Base-by-base conservation (phyloP, 2,113 vertebrate species). In the Genyomyrus donnyi region DNA sequence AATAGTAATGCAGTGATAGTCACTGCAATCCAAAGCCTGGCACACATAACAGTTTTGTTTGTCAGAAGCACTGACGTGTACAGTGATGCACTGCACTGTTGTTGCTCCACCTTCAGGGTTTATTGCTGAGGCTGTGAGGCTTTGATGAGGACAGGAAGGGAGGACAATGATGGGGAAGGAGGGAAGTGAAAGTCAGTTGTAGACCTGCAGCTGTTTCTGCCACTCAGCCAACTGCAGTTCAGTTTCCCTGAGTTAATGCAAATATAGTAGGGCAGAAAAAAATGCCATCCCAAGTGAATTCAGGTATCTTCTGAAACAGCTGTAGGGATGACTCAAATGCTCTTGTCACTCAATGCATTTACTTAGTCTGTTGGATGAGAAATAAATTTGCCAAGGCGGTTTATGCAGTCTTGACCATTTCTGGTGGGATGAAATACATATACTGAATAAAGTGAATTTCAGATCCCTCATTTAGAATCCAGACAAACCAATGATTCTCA, bases 191-290 rank as follows among this genome's bases (percentile, higher is more conserved):
- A 85, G 13, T 27, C 19, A 88, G 39, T n/a, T 46, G 90, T 97
- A 97, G 96, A 88, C 5, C 2, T 17, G 91, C 97, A 97, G 96
- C 97, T 99, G 98, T 85, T 90, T 92, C 94, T 95, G 95, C 96
- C 97, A 88, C 0, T 98, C 96, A 91, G 0, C 1, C n/a, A 83
- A 35, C 89, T 52, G 90, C 88, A 89, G 90, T 80, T 13, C 49
- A 66, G 86, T 88, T 83, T 87, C 89, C 89, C 91, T 48, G 58
- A 62, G 89, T 89, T 49, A 74, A 66, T 52, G 90, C 90, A 89
- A 90, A 89, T 53, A 21, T 35, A 53, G 49, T 13, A 5, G 50
- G 84, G n/a, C 8, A 31, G 84, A 90, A 50, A 8, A 39, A 52
- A 3, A 31, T 62, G 27, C 58, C 53, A n/a, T 11, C 56, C 6